Evolutionary conservation across 2,113 vertebrate genomes (phyloP).

Genomic region (Psettodes erumei): DNA sequence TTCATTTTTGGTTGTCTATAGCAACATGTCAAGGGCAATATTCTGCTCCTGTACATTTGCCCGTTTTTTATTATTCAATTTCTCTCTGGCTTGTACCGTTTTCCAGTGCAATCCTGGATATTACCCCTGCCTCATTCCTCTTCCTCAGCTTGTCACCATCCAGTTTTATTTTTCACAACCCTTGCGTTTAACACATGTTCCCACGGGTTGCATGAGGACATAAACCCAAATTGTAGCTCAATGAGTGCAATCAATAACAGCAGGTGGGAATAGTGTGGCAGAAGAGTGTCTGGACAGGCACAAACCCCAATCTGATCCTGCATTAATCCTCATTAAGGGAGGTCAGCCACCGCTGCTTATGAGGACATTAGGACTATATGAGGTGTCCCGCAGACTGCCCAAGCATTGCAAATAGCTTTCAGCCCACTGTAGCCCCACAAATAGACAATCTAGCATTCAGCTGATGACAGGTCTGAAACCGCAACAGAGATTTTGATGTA

Average conservation of each 20-base stretch:
- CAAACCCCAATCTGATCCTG: slow-evolving; percentile 61
- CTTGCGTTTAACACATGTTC: slow-evolving; percentile 41
- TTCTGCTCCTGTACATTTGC: slow-evolving; percentile 2
- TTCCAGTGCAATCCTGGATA: slow-evolving; percentile 3
- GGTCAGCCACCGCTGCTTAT: slow-evolving; percentile 50
- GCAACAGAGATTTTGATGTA: slow-evolving; percentile 5
- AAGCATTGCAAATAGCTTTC: slow-evolving; percentile 48
- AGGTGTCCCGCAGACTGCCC: slow-evolving; percentile 28
- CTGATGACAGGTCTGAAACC: slow-evolving; percentile 3
- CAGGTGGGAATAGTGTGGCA: slow-evolving; percentile 33
- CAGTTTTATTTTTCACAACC: slow-evolving; percentile 25
- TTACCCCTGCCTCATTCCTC: not conserved
- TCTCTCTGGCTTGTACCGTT: not conserved
- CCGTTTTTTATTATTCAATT: not conserved
- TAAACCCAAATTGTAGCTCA: slow-evolving; percentile 49
- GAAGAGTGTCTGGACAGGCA: slow-evolving; percentile 46
- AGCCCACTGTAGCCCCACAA: slow-evolving; percentile 40
- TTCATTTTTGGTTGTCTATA: slow-evolving; percentile 42
- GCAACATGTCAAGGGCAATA: slow-evolving; percentile 38
- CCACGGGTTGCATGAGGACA: slow-evolving; percentile 33
- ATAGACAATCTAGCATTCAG: slow-evolving; percentile 60
- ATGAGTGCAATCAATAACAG: slow-evolving; percentile 61
- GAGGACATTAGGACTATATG: slow-evolving; percentile 54
- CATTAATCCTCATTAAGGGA: slow-evolving; percentile 77
- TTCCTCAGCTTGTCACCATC: slow-evolving; percentile 5